Evolutionary conservation across 1,140 invertebrate genomes (phyloP), one percentile per base, ranked within the genome.

Genomic region (Musca domestica): DNA sequence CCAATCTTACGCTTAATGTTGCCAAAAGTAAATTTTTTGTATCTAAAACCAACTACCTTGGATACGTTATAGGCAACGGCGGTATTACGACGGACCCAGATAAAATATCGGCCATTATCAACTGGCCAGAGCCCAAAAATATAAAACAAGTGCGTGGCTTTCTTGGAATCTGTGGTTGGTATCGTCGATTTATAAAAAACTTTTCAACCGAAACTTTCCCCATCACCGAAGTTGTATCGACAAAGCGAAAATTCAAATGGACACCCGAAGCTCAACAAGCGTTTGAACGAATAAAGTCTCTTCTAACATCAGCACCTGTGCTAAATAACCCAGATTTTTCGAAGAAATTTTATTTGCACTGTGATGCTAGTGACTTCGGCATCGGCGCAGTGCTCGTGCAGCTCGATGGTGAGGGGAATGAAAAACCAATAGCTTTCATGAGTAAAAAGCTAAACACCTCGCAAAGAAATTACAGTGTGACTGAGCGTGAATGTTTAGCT

Each of bases 1-100:
- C 82, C 7, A 76, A 76, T 19, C 67, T 87, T 1, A 85, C 82
- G 15, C 73, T 86, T 2, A 86, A 84, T 54, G 71, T 82, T 3
- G 66, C 74, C 65, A 84, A 85, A 74, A 81, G 75, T 47, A 67
- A 81, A 46, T 85, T 86, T 70, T 79, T 71, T 22, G 61, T 74
- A 30, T 68, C 46, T 15, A 69, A 79, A 34, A 67, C 69, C 10
- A 63, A 70, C 22, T 74, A 71, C 22, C 30, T 71, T 3, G 70
- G 69, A 0, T 72, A 72, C 56, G 51, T 70, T 6, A 52, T 72
- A 10, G 69, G 64, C 14, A 68, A 69, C 20, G 66, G 71, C 49
- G 67, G 64, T 7, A 71, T 71, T 23, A 46, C 17, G 51, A 74
- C 70, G 10, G 67, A 73, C 66, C 69, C 70, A 7, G 67, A 73